A percentile compares a stretch with the other conserved stretches of the same genome.
These are phyloP conservation scores for Ptychadena robeensis DNA, from an alignment of 2,797 vertebrate species.

Conservation along the genomic window DNA sequence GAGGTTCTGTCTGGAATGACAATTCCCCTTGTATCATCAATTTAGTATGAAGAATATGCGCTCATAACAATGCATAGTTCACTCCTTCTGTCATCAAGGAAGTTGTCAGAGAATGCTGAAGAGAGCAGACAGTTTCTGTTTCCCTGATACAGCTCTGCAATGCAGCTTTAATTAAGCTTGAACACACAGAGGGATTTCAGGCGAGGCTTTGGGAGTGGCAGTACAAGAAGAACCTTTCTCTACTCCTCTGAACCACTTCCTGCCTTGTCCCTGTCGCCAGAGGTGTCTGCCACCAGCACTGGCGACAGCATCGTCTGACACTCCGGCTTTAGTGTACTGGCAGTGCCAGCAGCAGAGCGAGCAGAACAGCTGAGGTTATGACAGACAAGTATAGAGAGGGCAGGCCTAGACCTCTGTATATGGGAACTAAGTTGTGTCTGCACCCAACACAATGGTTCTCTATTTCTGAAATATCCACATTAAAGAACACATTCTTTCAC, in stretches of 20 bases:
- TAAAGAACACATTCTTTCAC: conserved; percentile 35
- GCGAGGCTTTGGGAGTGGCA: conserved; percentile 39
- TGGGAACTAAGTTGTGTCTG: conserved; percentile 33
- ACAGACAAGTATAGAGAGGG: conserved; percentile 40
- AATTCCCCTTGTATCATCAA: not conserved
- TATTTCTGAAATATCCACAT: conserved; percentile 26
- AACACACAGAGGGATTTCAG: conserved; percentile 36
- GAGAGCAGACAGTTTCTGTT: conserved; percentile 6
- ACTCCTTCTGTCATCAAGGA: conserved; percentile 14
- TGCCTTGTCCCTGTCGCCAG: conserved; percentile 53
- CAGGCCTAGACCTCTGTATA: conserved; percentile 14
- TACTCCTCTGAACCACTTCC: conserved; percentile 46
- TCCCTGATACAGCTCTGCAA: conserved; percentile 46
- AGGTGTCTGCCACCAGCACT: conserved; percentile 54
- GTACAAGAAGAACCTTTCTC: conserved; percentile 34
- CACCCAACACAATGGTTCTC: conserved; percentile 30
- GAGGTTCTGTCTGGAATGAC: not conserved
- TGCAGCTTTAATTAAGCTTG: conserved; percentile 55
- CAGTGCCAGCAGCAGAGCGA: conserved; percentile 43
- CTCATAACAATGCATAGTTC: conserved; percentile 1
- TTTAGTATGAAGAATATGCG: not conserved
- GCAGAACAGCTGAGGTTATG: conserved; percentile 45
- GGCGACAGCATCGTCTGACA: conserved; percentile 58
- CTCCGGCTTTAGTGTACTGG: conserved; percentile 35
- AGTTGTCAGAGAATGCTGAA: conserved; percentile 10